Base-by-base conservation (phyloP, 2,797 vertebrate genomes). In the Xiphophorus birchmanni region DNA sequence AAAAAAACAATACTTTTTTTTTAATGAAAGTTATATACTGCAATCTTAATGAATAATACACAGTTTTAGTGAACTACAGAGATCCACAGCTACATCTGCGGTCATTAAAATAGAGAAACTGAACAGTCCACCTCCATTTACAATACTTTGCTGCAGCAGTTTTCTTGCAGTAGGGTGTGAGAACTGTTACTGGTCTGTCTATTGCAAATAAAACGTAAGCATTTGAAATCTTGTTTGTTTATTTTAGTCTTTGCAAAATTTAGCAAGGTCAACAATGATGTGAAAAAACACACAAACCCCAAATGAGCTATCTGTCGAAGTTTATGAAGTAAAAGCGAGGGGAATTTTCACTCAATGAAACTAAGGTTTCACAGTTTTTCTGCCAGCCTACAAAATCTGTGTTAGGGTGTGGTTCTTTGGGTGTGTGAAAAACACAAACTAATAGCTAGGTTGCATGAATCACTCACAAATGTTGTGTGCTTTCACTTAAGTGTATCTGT, bases 381-480 rank as follows among this genome's bases (percentile, higher is more conserved):
- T 47, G 32, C 35, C 73, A 85, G 60, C 26, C 74, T 50, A 54
- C 76, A 69, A 67, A 77, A 32, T 85, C 73, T 78, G 75, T 79
- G 86, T 87, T 74, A 72, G 89, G 91, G 89, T 91, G 91, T 82
- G 89, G 86, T 81, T 86, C 58, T 69, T 75, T 78, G 60, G 77
- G 83, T 82, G 81, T 91, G 91, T 92, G 86, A 93, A 93, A 45
- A 87, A 77, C 80, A 78, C 60, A 89, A 80, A 67, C 52, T 72
- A 71, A 80, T 76, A 86, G 90, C 82, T 78, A 76, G 78, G 67
- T 77, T 77, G 32, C 32, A 77, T 91, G 90, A 92, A 86, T 94
- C 93, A 92, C 78, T 45, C 47, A 75, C 65, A 60, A 44, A 78
- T 71, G 86, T 60, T 75, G 52, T 76, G 74, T 45, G 58, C 54